Evolutionary conservation across 1,140 invertebrate genomes (phyloP).

Genomic region (Manduca sexta): DNA sequence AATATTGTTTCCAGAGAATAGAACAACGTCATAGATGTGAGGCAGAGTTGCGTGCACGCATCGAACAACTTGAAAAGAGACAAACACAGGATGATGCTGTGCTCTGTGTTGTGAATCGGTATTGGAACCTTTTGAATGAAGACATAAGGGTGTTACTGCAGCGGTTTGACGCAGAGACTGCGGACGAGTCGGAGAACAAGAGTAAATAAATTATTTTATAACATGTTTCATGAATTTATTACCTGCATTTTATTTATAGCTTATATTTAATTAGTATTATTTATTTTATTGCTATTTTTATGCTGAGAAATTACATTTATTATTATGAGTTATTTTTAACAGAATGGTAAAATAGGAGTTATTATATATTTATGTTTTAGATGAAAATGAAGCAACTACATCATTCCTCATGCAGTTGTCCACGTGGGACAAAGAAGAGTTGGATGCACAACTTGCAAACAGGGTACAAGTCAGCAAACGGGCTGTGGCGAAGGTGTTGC

Average conservation of each 20-base stretch:
- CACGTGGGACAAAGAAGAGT: slow-evolving; percentile 97
- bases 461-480: slow-evolving; percentile 93
- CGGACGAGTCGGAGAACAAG: slow-evolving; percentile 96
- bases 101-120: slow-evolving; percentile 97
- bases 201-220: slow-evolving; percentile 76
- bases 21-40: slow-evolving; percentile 93
- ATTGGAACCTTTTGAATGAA: slow-evolving; percentile 98
- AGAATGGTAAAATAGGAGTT: too few species aligned
- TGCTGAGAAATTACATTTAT: too few species aligned
- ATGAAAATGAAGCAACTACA: slow-evolving; percentile 97
- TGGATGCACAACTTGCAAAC: slow-evolving; percentile 96
- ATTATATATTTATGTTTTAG: slow-evolving; percentile 57
- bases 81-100: slow-evolving; percentile 99
- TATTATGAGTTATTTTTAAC: too few species aligned
- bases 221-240: too few species aligned
- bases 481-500: slow-evolving; percentile 96
- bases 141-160: slow-evolving; percentile 95
- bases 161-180: slow-evolving; percentile 97
- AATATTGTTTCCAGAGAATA: slow-evolving; percentile 78
- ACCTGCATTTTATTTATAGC: too few species aligned
- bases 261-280: too few species aligned
- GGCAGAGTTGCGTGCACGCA: slow-evolving; percentile 90
- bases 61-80: slow-evolving; percentile 97
- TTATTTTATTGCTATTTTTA: too few species aligned
- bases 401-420: slow-evolving; percentile 97